phyloP scores from a whole-genome alignment of 2,888 invertebrate species.

The Dysmachus trigonus region DNA sequence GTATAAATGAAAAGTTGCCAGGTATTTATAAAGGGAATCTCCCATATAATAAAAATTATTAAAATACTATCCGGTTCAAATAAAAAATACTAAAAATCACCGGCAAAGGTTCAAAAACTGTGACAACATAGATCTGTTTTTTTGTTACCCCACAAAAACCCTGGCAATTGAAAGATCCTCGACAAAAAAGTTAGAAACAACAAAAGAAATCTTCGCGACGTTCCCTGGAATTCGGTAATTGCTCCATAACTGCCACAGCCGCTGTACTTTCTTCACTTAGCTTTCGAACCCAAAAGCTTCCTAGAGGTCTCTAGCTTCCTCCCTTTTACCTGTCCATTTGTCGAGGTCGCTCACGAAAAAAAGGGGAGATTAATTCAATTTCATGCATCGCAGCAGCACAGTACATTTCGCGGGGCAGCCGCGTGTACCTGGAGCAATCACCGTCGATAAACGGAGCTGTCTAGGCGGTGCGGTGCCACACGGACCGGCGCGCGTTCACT shows the following conservation, averaged over 20 bases:
- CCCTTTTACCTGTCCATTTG: neutral
- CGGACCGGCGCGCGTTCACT: too few relatives aligned
- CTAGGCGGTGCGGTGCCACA: neutral
- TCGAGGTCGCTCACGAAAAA: neutral
- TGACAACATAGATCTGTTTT: neutral
- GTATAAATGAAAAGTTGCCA: too few relatives aligned
- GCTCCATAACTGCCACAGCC: neutral
- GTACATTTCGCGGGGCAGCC: neutral
- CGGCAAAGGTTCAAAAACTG: neutral
- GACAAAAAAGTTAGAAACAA: neutral
- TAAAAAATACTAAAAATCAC: neutral
- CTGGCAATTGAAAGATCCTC: neutral
- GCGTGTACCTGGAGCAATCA: neutral
- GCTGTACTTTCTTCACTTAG: neutral
- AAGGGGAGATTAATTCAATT: constrained; percentile 4
- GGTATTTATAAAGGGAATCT: too few relatives aligned
- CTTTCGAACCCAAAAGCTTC: neutral
- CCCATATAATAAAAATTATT: too few relatives aligned
- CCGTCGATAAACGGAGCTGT: neutral
- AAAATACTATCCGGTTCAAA: neutral
- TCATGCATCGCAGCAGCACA: neutral
- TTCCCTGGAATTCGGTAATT: neutral
- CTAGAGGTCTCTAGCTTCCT: neutral
- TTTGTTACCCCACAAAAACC: neutral
- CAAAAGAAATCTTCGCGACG: neutral